Base-by-base conservation (phyloP, 2,888 invertebrate species). In the Synanthedon andrenaeformis region DNA sequence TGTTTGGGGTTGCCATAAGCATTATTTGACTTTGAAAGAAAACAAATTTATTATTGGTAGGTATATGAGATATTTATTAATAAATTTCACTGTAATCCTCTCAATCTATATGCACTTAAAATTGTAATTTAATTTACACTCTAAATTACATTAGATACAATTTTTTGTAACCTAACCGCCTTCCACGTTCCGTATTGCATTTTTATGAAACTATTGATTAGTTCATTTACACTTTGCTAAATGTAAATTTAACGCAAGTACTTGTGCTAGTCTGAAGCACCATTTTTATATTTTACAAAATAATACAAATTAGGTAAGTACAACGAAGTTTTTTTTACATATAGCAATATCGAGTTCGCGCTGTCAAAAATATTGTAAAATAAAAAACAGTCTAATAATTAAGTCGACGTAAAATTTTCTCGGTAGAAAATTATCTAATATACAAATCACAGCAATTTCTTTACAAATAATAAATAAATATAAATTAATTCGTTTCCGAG, bases 51-150 rank as follows among this genome's bases (percentile, higher is more conserved):
- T 5, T 62, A 81, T 76, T 83, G 82, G 79, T 81, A 85, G 82
- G 79, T 81, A 85, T 86, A 85, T 87, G 82, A 82, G 78, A 79
- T 85, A 84, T 87, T 87, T 87, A 87, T 85, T 86, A 80, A 79
- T 84, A 82, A 84, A 79, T 82, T 85, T 86, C 85, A 85, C 82
- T 82, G 83, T 84, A 76, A 79, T 83, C 76, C 82, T 72, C 76
- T 80, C 84, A 78, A 76, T 80, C 83, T 84, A 82, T 84, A 79
- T 79, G 77, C 79, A 78, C 82, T 84, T 85, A 83, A 64, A 73
- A 69, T 71, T 66, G 68, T 87, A 85, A 83, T 84, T 84, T 86
- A 86, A 82, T 80, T 80, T 84, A 86, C 82, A 83, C 74, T 65
- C 68, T 74, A 76, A 76, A 76, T 76, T 79, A 75, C 69, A 68